Evolutionary conservation across 1,140 invertebrate genomes (phyloP), one percentile per base, ranked within the genome.

Genomic region (Trachymyrmex cornetzi): DNA sequence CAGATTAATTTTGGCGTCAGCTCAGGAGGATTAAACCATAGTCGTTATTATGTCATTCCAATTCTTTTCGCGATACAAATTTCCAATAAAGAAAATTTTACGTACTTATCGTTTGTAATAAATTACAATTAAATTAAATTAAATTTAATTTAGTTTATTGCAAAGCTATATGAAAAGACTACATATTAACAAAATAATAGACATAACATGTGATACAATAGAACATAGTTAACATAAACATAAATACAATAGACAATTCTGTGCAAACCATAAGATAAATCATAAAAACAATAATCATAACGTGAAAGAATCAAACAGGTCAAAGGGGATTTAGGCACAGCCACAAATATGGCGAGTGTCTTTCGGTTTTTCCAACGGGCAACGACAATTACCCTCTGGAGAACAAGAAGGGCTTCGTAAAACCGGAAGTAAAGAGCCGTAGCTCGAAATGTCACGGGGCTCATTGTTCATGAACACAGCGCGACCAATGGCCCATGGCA

Each of bases 371-470:
- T 77, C 69, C 11, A 9, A 38, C 66, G 30, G 61, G 85, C 66
- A 69, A 66, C 59, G 85, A 86, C 82, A 81, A 89, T 44, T 69
- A 74, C 57, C 57, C 74, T 66, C 30, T 67, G 50, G 75, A 30
- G 48, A 59, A n/a, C 7, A 38, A 22, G 48, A 30, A 30, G 12
- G 50, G 69, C 48, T 67, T 87, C 88, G 84, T 89, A 89, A 89
- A 89, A 89, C 55, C 88, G 84, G 84, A 89, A 86, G 82, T 57
- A 63, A 89, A 89, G 88, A 86, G 87, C 53, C 57, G 57, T 66
- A 30, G 88, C 86, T 7, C 72, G 88, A 89, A 87, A 89, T 89
- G 88, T 89, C 88, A 86, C 88, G 63, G 69, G 74, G 27, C 63
- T 80, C 87, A 77, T 89, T 89, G 87, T 89, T 72, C 87, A 55